These are phyloP conservation scores for Himalopsyche japonica DNA, from an alignment of 2,888 invertebrate genomes.

Conservation along the genomic window DNA sequence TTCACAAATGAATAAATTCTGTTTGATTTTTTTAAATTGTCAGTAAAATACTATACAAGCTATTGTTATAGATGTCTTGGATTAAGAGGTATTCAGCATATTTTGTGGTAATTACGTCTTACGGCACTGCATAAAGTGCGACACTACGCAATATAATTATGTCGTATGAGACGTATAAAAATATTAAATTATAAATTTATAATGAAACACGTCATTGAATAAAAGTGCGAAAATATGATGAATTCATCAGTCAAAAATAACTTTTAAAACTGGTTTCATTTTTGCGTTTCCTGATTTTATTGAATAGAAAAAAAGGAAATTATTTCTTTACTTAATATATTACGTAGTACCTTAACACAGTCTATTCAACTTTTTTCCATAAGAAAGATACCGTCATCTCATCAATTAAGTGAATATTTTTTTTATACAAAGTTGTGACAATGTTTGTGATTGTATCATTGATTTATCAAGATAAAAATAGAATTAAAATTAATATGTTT, in stretches of 20 bases:
- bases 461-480: background rate
- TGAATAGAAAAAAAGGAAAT: background rate
- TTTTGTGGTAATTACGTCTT: too few relatives aligned
- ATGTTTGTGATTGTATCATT: background rate
- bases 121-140: too few relatives aligned
- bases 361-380: background rate
- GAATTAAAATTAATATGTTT: background rate
- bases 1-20: too few relatives aligned
- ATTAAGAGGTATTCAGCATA: too few relatives aligned
- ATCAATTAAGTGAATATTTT: background rate
- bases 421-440: background rate
- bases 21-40: too few relatives aligned
- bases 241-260: background rate
- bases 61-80: too few relatives aligned
- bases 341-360: background rate
- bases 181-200: too few relatives aligned
- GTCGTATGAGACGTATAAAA: too few relatives aligned
- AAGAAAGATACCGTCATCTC: background rate
- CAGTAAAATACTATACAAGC: too few relatives aligned
- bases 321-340: background rate
- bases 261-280: background rate
- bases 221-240: background rate
- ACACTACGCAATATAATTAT: too few relatives aligned
- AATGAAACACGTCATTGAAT: too few relatives aligned
- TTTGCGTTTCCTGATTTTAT: background rate